phyloP scores from a whole-genome alignment of 2,797 vertebrate species.

The Malacoctenus gilli region DNA sequence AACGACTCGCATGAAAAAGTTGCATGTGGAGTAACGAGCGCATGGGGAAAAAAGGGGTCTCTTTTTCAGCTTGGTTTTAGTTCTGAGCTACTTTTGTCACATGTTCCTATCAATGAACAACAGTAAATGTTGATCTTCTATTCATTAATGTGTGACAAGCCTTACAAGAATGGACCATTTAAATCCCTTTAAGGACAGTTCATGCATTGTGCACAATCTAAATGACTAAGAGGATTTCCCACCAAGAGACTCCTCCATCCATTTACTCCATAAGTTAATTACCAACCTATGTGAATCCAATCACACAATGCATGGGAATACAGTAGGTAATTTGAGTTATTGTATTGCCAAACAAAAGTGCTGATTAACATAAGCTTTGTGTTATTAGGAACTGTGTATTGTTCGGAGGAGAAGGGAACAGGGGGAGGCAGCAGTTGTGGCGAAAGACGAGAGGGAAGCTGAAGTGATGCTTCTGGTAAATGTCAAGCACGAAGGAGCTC shows the following conservation, averaged over 20 bases:
- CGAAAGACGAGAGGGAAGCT: slow-evolving; percentile 15
- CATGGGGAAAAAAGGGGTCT: not conserved
- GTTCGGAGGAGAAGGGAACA: slow-evolving; percentile 10
- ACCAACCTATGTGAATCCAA: slow-evolving; percentile 36
- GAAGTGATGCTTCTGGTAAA: slow-evolving; percentile 46
- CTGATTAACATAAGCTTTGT: slow-evolving; percentile 23
- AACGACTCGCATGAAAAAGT: too few relatives aligned
- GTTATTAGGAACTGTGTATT: slow-evolving; percentile 23
- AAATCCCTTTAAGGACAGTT: slow-evolving; percentile 16
- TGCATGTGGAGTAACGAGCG: not conserved
- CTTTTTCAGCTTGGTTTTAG: too few relatives aligned
- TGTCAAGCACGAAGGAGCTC: slow-evolving; percentile 50
- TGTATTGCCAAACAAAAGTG: slow-evolving; percentile 22
- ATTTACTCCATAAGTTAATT: slow-evolving; percentile 40
- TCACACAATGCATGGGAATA: slow-evolving; percentile 33
- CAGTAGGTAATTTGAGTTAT: slow-evolving; percentile 32
- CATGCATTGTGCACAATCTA: slow-evolving; percentile 13
- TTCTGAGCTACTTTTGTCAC: too few relatives aligned
- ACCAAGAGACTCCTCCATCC: slow-evolving; percentile 21
- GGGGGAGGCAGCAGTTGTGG: not conserved
- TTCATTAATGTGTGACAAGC: slow-evolving; percentile 14
- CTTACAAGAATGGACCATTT: slow-evolving; percentile 10
- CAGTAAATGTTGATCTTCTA: slow-evolving; percentile 1
- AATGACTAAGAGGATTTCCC: slow-evolving; percentile 35
- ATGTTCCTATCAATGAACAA: not conserved